Conservation (phyloP, 2,113 vertebrate genomes). For the Prunella fulvescens region DNA sequence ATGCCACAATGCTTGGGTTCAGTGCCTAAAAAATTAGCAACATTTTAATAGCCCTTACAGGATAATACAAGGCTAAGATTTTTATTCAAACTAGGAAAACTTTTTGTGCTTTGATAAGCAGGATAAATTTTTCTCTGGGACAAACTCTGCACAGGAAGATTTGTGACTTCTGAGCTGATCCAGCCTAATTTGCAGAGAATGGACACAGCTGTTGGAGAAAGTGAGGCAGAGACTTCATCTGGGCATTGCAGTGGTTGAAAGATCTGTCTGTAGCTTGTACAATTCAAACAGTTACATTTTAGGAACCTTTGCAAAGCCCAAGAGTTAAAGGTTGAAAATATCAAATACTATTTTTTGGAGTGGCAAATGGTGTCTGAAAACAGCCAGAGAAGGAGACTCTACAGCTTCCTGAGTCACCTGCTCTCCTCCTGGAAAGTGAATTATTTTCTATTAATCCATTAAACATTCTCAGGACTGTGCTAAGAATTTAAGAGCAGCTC, state of each 20-base stretch:
- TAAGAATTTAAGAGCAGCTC: not conserved
- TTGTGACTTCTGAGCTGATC: not conserved
- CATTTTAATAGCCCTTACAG: not conserved
- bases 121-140: not conserved
- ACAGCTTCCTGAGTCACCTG: not conserved
- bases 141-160: not conserved
- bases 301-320: not conserved
- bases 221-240: not conserved
- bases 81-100: not conserved
- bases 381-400: not conserved
- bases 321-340: not conserved
- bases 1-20: not conserved
- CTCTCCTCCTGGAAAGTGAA: not conserved
- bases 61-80: not conserved
- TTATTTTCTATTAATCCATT: not conserved
- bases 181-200: not conserved
- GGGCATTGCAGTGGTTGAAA: not conserved
- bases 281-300: not conserved
- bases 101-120: not conserved
- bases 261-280: not conserved
- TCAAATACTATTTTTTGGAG: not conserved
- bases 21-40: not conserved
- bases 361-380: accelerated
- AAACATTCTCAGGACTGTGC: not conserved
- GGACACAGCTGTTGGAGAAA: not conserved